Conservation (phyloP, 2,888 invertebrate species). For the Nemoura dubitans region DNA sequence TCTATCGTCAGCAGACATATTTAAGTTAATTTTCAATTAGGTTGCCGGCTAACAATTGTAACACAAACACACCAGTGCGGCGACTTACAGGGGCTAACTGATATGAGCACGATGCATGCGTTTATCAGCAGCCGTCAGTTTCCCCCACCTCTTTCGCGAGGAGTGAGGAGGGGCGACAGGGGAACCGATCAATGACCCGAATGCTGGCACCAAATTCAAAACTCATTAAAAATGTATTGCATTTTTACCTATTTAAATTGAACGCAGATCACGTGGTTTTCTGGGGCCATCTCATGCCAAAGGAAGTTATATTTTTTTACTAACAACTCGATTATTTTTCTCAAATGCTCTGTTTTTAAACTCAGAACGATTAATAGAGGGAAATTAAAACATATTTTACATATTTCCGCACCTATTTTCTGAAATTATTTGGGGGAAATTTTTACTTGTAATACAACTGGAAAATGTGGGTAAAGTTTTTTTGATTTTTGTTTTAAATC, state of each 20-base stretch:
- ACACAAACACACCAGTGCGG: background rate
- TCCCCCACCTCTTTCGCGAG: background rate
- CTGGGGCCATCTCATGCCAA: too few relatives aligned
- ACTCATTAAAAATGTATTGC: background rate
- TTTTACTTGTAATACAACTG: too few relatives aligned
- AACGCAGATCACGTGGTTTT: too few relatives aligned
- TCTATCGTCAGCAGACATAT: slow-evolving; percentile 43
- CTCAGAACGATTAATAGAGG: too few relatives aligned
- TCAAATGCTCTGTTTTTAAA: too few relatives aligned
- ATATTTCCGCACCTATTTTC: too few relatives aligned
- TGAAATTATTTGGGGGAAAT: too few relatives aligned
- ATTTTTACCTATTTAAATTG: background rate
- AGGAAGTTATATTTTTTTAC: too few relatives aligned
- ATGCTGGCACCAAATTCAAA: background rate
- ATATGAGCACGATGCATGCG: background rate
- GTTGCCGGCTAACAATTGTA: background rate
- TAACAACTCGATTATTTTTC: too few relatives aligned
- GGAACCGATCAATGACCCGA: slow-evolving; percentile 2
- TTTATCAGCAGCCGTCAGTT: background rate
- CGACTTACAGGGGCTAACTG: background rate
- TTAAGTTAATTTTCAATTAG: background rate
- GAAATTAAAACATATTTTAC: too few relatives aligned
- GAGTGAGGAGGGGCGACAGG: background rate
- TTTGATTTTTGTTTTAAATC: too few relatives aligned
- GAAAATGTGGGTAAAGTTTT: too few relatives aligned